Percentiles rank a stretch among this genome's conserved stretches.
Evolutionary conservation across 2,888 invertebrate species (phyloP).

Genomic region (Scaeva pyrastri): DNA sequence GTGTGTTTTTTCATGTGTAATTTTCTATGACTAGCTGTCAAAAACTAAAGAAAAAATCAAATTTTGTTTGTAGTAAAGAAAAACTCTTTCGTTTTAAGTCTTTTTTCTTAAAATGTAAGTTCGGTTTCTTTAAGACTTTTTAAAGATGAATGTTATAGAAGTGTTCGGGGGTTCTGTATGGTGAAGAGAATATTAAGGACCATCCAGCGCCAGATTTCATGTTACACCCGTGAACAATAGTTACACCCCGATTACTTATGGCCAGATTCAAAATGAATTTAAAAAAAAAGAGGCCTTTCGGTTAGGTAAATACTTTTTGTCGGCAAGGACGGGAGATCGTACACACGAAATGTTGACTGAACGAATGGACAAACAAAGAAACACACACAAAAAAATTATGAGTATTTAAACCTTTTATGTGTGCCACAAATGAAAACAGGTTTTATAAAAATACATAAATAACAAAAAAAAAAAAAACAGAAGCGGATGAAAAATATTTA

Average conservation of each 20-base stretch:
- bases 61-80: no score
- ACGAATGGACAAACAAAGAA: background rate
- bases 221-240: constrained; percentile 45
- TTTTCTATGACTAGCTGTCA: no score
- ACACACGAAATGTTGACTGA: constrained; percentile 43
- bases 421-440: constrained; percentile 22
- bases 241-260: constrained; percentile 44
- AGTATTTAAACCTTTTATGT: constrained; percentile 24
- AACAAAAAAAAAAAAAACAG: background rate
- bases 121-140: background rate
- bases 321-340: constrained; percentile 31
- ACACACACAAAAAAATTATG: constrained; percentile 13
- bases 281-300: constrained; percentile 36
- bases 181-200: background rate
- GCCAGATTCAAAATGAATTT: constrained; percentile 35
- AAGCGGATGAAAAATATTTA: background rate
- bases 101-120: background rate
- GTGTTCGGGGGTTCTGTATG: background rate
- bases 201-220: constrained; percentile 33
- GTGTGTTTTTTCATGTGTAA: no score
- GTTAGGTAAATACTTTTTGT: background rate
- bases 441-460: constrained; percentile 18
- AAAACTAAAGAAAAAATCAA: no score
- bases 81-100: background rate
- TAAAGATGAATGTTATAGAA: background rate